Conservation (phyloP, 2,797 vertebrate species). For the Leptodactylus fallax region DNA sequence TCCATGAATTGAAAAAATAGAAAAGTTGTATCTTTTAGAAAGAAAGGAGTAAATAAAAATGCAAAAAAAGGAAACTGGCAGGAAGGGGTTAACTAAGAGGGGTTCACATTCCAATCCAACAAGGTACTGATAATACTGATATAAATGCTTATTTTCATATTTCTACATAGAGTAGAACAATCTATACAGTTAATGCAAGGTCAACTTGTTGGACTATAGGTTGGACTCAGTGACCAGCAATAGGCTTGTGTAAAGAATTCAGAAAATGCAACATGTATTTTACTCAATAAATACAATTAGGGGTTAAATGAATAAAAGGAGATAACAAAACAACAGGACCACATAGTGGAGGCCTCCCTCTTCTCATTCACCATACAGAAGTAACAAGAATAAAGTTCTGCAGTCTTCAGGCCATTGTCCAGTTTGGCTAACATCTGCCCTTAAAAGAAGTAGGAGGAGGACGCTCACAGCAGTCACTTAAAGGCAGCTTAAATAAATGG, state of each 20-base stretch:
- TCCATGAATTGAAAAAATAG: too few species aligned
- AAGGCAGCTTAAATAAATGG: constrained; percentile 45
- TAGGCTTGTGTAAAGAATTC: neutral
- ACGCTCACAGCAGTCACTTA: constrained; percentile 52
- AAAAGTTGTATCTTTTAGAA: too few species aligned
- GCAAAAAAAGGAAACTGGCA: too few species aligned
- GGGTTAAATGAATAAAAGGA: neutral
- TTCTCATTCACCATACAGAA: constrained; percentile 10
- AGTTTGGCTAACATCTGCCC: constrained; percentile 53
- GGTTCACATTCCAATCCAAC: too few species aligned
- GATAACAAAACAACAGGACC: neutral
- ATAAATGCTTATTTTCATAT: too few species aligned
- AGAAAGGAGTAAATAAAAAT: too few species aligned
- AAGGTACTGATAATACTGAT: too few species aligned
- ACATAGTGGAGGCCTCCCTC: neutral
- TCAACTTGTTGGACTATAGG: neutral
- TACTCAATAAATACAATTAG: neutral
- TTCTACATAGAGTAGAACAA: neutral
- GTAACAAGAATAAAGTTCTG: constrained; percentile 44
- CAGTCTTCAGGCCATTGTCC: constrained; percentile 32
- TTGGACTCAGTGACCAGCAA: neutral
- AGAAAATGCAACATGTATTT: neutral
- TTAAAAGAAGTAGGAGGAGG: constrained; percentile 48
- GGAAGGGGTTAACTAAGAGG: too few species aligned
- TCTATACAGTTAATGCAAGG: neutral